Percentiles rank a stretch among this genome's conserved stretches.
Evolutionary conservation across 2,797 vertebrate species (phyloP).

Genomic region (Gambelia wislizenii): DNA sequence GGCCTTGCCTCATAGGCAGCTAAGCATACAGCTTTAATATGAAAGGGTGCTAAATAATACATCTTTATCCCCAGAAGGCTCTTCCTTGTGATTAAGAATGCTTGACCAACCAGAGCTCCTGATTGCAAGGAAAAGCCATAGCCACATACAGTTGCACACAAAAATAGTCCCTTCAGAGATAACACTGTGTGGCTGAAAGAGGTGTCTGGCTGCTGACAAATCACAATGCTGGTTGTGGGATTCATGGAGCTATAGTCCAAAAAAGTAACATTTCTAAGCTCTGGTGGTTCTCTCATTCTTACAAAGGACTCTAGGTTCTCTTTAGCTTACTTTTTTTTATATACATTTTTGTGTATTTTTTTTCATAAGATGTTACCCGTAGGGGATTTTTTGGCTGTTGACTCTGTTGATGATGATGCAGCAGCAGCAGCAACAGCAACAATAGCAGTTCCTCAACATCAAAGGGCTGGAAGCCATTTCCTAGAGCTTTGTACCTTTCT

Average conservation of each 20-base stretch:
- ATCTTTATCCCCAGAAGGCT: not conserved
- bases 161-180: not conserved
- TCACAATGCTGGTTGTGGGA: not conserved
- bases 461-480: not conserved
- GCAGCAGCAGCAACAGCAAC: not conserved
- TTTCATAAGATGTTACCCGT: not conserved
- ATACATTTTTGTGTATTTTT: conserved; percentile 46
- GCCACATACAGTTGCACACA: not conserved
- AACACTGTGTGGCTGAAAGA: not conserved
- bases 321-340: not conserved
- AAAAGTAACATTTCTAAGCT: no score
- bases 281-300: not conserved
- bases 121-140: not conserved
- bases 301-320: not conserved
- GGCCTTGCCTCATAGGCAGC: no score
- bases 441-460: not conserved
- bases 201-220: not conserved
- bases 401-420: not conserved
- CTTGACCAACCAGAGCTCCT: not conserved
- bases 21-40: not conserved
- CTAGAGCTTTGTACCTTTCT: not conserved
- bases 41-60: not conserved
- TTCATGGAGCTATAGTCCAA: not conserved
- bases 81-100: not conserved
- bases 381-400: not conserved